phyloP scores from a whole-genome alignment of 2,797 vertebrate species.

The Pygocentrus nattereri region DNA sequence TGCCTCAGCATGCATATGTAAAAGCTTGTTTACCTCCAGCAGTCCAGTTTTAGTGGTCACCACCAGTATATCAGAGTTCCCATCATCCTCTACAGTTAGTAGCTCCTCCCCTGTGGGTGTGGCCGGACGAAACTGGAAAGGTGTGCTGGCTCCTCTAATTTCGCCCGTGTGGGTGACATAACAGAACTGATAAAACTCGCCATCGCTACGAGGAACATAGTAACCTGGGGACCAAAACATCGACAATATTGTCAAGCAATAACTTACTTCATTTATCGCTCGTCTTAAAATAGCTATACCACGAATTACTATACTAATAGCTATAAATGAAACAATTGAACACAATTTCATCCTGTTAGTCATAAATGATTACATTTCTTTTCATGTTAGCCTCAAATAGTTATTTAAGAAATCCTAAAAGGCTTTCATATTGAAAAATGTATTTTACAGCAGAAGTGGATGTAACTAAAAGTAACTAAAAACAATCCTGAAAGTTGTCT shows the following conservation, averaged over 20 bases:
- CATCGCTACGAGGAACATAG: constrained; percentile 96
- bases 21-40: constrained; percentile 86
- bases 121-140: constrained; percentile 93
- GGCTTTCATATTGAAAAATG: neutral
- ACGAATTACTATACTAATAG: too few species aligned
- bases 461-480: neutral
- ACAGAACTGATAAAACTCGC: constrained; percentile 99
- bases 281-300: too few species aligned
- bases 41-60: constrained; percentile 96
- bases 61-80: constrained; percentile 96
- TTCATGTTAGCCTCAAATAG: too few species aligned
- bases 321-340: too few species aligned
- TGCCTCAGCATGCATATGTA: neutral
- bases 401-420: neutral
- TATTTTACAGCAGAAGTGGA: neutral
- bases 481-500: neutral
- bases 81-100: constrained; percentile 94
- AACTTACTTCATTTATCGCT: neutral
- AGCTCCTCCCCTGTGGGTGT: constrained; percentile 93
- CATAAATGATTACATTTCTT: neutral
- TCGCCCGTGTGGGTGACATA: constrained; percentile 96
- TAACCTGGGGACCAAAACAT: constrained; percentile 81
- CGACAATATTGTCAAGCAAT: neutral
- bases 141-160: constrained; percentile 96
- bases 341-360: neutral